Base-by-base conservation (phyloP, 2,888 invertebrate species). In the Teleogryllus oceanicus region DNA sequence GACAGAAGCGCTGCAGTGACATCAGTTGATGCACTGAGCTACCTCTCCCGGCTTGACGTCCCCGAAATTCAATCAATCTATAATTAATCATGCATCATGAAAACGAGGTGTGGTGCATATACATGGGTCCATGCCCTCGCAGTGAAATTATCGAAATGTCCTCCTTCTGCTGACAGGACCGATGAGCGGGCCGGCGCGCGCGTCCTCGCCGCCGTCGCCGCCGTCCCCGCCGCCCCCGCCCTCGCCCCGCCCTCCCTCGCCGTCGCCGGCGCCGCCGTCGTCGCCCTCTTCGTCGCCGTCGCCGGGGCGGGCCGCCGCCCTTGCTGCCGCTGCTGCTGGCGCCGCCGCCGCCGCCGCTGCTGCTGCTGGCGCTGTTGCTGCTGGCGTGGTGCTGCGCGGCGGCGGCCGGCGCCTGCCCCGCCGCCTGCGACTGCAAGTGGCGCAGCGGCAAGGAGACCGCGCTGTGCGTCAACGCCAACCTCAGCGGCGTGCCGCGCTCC, bases 351-450 rank as follows among this genome's bases (percentile, higher is more conserved):
- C 62, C 62, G 16, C 16, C 62, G 13, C 62, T 11, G 77, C 77
- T n/a, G 77, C 49, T 21, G 18, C 49, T 21, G 49, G 49, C 18
- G 77, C 77, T 77, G 75, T 12, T 49, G 49, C 77, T 77, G 49
- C 16, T 77, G 77, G 49, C 16, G 49, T 21, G n/a, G 49, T 13
- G 16, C 8, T 62, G 62, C 16, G 16, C 13, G 49, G 49, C 49
- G 49, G 21, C 75, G 75, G 85, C 88, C 83, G 91, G 91, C 85
- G 92, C 92, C 84, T 94, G 94, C 86, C 94, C 94, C 79, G 90
- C 90, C 82, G 89, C 92, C 84, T 96, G 95, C 88, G 94, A 94
- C 87, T 95, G 95, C 90, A 94, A 94, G 88, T 96, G 95, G 95
- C 94, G 94, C 87, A 92, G 92, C 86, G 95, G 95, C 84, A 95